Conservation (phyloP, 2,797 vertebrate species). For the Pangasius krempfi region DNA sequence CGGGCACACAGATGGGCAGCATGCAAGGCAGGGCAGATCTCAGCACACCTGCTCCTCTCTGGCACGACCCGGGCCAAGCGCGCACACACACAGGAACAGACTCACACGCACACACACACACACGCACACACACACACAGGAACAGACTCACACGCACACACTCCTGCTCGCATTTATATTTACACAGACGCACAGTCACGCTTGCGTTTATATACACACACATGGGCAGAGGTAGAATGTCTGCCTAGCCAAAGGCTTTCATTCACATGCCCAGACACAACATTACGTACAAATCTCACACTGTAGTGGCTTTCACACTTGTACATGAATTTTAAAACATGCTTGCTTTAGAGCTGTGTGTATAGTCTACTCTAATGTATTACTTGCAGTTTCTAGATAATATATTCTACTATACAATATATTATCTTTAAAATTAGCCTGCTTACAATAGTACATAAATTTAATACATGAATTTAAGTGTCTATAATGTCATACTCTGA, state of each 20-base stretch:
- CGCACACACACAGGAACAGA: slow-evolving; percentile 34
- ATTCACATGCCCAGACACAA: slow-evolving; percentile 41
- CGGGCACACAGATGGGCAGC: slow-evolving; percentile 83
- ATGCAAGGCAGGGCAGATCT: slow-evolving; percentile 77
- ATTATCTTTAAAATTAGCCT: neutral
- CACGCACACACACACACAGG: slow-evolving; percentile 37
- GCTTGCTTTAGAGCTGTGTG: neutral
- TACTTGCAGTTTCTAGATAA: neutral
- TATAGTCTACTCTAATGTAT: neutral
- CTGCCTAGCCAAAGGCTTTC: slow-evolving; percentile 36
- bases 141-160: slow-evolving; percentile 37
- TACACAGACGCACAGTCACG: slow-evolving; percentile 39
- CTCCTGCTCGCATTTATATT: slow-evolving; percentile 57
- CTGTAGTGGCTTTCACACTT: slow-evolving; percentile 22
- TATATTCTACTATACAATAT: neutral
- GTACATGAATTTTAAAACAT: slow-evolving; percentile 10
- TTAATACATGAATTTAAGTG: neutral
- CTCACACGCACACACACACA: slow-evolving; percentile 43
- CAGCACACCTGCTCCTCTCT: slow-evolving; percentile 82
- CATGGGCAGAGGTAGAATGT: slow-evolving; percentile 56
- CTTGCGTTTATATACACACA: slow-evolving; percentile 41
- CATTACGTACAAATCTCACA: slow-evolving; percentile 19
- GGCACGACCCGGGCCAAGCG: slow-evolving; percentile 68
- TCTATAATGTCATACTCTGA: neutral
- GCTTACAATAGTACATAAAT: neutral